Evolutionary conservation across 2,113 vertebrate species (phyloP), one percentile per base, ranked within the genome.

Genomic region (Microtus oregoni): DNA sequence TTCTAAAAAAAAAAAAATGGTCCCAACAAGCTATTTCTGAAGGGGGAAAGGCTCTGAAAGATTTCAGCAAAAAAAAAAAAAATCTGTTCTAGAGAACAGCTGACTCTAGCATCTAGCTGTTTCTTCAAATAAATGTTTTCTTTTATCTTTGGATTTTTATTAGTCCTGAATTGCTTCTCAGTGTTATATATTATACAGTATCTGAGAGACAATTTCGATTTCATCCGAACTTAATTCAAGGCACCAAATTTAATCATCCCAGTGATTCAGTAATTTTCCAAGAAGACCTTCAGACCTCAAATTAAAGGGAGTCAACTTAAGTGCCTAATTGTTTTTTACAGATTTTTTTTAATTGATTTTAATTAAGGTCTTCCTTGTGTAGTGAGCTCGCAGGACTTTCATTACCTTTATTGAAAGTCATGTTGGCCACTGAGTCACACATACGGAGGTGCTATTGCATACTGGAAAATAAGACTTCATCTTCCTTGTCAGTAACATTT

Each of bases 341-440:
- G 72, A 92, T 93, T 92, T 97, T 93, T 95, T 96, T 86, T 95
- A 92, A 95, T 13, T 96, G 90, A 96, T 63, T 96, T 96, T 97
- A 96, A 96, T 97, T 95, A 98, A 94, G 35, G 5, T 95, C 85
- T 96, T 65, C n/a, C 35, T 92, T 94, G 63, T 70, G 47, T 30
- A 95, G 95, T 67, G 90, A 95, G 67, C 77, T 94, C 89, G n/a
- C 73, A 94, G 30, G 32, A 78, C 63, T 95, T 97, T 94, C 75
- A 92, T 81, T 98, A 91, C 44, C 68, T 94, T 96, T 75, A 95
- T 78, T 94, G 97, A 77, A 94, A 94, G 89, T 3, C 26, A 95
- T 10, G 28, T 63, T 88, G 68, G 12, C 52, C 38, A 88, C 35
- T 55, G 94, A 86, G 38, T 85, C 75, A 85, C 73, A 95, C 6